phyloP scores from a whole-genome alignment of 2,113 vertebrate species.

The Danionella cerebrum region DNA sequence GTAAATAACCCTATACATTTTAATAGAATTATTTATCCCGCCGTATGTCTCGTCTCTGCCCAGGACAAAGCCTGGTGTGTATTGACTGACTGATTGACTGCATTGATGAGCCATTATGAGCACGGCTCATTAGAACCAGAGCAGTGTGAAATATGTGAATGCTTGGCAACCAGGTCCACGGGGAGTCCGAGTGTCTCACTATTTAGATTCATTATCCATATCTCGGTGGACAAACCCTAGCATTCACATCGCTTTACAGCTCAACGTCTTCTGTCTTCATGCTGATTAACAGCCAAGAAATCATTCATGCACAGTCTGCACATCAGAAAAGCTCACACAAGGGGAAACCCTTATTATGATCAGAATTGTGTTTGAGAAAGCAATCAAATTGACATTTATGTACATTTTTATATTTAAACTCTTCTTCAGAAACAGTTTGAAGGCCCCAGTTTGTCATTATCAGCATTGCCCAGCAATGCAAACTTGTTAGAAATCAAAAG shows the following conservation, averaged over 20 bases:
- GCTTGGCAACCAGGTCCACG: slow-evolving; percentile 20
- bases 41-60: neutral
- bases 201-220: slow-evolving; percentile 54
- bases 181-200: slow-evolving; percentile 44
- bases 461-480: slow-evolving; percentile 18
- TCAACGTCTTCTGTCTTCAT: neutral
- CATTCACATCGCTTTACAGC: neutral
- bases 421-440: neutral
- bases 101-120: slow-evolving; percentile 1
- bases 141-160: slow-evolving; percentile 43
- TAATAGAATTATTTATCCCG: too few species aligned
- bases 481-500: slow-evolving; percentile 6
- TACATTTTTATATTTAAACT: neutral
- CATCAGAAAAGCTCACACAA: neutral
- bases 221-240: slow-evolving; percentile 39
- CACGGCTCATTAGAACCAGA: slow-evolving; percentile 47
- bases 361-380: neutral
- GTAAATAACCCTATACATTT: too few species aligned
- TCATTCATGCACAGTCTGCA: neutral
- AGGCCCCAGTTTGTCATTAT: neutral
- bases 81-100: slow-evolving; percentile 48
- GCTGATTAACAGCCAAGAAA: neutral
- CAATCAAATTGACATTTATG: neutral
- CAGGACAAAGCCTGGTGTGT: too few species aligned
- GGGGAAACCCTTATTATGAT: neutral